Evolutionary conservation across 2,888 invertebrate genomes (phyloP).

Genomic region (Acronicta aceris): DNA sequence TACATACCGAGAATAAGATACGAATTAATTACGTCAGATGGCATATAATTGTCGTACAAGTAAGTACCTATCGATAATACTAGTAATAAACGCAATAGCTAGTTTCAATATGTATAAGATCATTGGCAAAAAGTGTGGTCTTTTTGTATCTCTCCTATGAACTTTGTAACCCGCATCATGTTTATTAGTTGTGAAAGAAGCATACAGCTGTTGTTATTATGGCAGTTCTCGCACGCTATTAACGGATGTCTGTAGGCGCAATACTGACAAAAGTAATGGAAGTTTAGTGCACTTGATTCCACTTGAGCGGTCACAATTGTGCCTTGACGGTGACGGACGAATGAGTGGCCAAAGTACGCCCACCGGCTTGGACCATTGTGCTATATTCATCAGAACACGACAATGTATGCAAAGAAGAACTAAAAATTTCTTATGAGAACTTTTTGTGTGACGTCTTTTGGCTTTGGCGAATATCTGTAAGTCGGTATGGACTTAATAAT

Average conservation of each 20-base stretch:
- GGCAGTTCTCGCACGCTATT: slow-evolving; percentile 61
- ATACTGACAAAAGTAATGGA: slow-evolving; percentile 78
- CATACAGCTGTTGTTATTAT: slow-evolving; percentile 40
- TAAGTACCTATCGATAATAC: too few relatives aligned
- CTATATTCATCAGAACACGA: slow-evolving; percentile 23
- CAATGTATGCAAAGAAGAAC: slow-evolving; percentile 5
- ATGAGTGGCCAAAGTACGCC: slow-evolving; percentile 65
- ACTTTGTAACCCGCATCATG: slow-evolving; percentile 34
- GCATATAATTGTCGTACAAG: too few relatives aligned
- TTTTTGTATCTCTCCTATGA: not conserved
- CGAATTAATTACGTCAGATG: too few relatives aligned
- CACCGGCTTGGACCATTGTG: slow-evolving; percentile 61
- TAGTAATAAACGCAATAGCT: not conserved
- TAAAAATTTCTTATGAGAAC: slow-evolving; percentile 1
- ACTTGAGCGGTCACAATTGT: slow-evolving; percentile 82
- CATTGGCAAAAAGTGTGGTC: not conserved
- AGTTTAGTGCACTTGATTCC: slow-evolving; percentile 85
- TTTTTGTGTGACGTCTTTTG: not conserved
- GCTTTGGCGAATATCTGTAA: too few relatives aligned
- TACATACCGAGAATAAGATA: not conserved
- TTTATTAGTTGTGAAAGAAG: slow-evolving; percentile 22
- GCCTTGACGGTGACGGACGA: slow-evolving; percentile 73
- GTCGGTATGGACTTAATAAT: too few relatives aligned
- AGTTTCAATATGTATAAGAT: not conserved
- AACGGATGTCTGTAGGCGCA: slow-evolving; percentile 81